Evolutionary conservation across 2,113 vertebrate species (phyloP).

Genomic region (human): DNA sequence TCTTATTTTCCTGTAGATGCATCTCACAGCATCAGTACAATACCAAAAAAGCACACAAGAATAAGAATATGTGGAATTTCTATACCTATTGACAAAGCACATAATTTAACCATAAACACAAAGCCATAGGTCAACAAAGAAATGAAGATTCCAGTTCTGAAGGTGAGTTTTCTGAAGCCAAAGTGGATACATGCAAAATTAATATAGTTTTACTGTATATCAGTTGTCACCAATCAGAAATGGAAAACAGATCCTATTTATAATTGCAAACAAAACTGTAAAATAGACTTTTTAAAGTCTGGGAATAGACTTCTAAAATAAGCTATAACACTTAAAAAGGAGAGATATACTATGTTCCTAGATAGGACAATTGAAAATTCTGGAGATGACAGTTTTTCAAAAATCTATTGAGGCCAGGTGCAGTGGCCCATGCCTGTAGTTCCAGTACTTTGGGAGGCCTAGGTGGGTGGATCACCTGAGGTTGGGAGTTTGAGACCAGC

Average conservation of each 20-base stretch:
- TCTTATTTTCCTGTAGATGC: not conserved
- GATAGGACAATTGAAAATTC: not conserved
- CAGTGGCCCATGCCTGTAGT: too few relatives aligned
- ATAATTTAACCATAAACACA: not conserved
- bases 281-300: not conserved
- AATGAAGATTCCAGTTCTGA: not conserved
- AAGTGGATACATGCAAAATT: not conserved
- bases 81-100: not conserved
- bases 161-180: not conserved
- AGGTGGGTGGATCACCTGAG: too few relatives aligned
- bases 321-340: not conserved
- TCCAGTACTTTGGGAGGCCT: too few relatives aligned
- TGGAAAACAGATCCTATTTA: not conserved
- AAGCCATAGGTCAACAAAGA: not conserved
- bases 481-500: too few relatives aligned
- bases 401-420: not conserved
- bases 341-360: not conserved
- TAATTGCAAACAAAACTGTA: not conserved
- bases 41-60: not conserved
- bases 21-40: not conserved
- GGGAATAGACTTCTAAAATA: not conserved
- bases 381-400: not conserved
- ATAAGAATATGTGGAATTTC: not conserved
- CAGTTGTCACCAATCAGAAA: not conserved
- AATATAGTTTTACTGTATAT: not conserved